Base-by-base conservation (phyloP, 2,888 invertebrate genomes). In the Xylophagus ater region DNA sequence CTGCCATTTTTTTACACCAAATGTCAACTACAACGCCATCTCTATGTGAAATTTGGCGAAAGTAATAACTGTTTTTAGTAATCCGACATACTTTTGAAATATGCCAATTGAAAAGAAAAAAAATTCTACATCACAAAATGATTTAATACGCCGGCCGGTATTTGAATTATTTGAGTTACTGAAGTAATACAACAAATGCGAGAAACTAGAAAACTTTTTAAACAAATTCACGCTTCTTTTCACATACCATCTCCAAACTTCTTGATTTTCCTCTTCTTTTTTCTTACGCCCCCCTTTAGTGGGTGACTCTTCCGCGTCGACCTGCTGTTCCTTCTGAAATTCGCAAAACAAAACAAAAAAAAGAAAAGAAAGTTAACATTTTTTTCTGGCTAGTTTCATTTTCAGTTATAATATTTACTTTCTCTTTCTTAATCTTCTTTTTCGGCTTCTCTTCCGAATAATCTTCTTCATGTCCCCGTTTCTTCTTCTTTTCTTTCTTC, bases 191-290 rank as follows among this genome's bases (percentile, higher is more conserved):
- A n/a, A n/a, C n/a, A n/a, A n/a, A n/a, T n/a, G n/a, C n/a, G n/a
- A n/a, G n/a, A n/a, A n/a, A n/a, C n/a, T n/a, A n/a, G n/a, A n/a
- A n/a, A n/a, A n/a, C n/a, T n/a, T n/a, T n/a, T n/a, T n/a, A n/a
- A n/a, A n/a, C n/a, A n/a, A n/a, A n/a, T n/a, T n/a, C n/a, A n/a
- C n/a, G n/a, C n/a, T n/a, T n/a, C 18, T 9, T 9, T 3, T n/a
- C 5, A 62, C 73, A 72, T 67, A 88, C 89, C 89, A 89, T 73
- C 87, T 84, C 89, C 89, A 89, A 41, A 89, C 88, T 67, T 88
- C 85, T 53, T 72, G 76, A 49, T 78, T 76, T 47, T 85, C 83
- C 37, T 87, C 87, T 49, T 80, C 79, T 57, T 84, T 83, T 59
- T 85, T 85, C 60, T 81, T 84, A 39, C 73, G 74, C 5, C 49